phyloP scores from a whole-genome alignment of 2,113 vertebrate species.

The Charadrius vociferus region DNA sequence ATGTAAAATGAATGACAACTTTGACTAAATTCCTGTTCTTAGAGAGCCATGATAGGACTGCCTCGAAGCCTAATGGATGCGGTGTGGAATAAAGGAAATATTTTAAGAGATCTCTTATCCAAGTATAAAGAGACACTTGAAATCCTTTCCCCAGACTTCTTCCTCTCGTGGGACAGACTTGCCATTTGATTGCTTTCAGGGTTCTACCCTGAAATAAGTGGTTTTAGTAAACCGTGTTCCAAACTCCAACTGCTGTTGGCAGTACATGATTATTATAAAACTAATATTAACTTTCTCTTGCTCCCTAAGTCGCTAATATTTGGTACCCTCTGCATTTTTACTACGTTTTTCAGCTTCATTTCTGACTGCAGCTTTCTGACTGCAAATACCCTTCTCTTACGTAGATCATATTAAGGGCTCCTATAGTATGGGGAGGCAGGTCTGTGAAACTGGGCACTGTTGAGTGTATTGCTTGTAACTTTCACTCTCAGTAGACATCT shows the following conservation, averaged over 20 bases:
- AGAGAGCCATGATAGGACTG: background rate
- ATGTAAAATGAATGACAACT: background rate
- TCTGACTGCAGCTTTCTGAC: background rate
- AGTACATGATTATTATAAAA: background rate
- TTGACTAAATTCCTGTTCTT: slow-evolving; percentile 27
- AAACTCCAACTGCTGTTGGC: background rate
- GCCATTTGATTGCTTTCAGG: background rate
- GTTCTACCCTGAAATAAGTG: background rate
- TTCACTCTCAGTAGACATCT: background rate
- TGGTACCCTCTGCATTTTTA: background rate
- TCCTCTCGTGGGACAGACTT: background rate
- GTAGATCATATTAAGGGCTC: background rate
- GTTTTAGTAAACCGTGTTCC: slow-evolving; percentile 1
- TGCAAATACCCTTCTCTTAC: background rate
- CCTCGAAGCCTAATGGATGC: background rate
- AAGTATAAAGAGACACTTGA: slow-evolving; percentile 17
- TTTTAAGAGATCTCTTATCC: slow-evolving; percentile 31
- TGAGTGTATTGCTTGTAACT: background rate
- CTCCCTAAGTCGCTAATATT: background rate
- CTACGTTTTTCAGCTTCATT: background rate
- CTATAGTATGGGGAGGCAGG: background rate
- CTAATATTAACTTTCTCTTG: background rate
- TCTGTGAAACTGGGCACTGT: background rate
- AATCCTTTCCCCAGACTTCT: background rate
- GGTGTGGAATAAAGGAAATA: background rate